These are phyloP conservation scores for Spodoptera frugiperda DNA, from an alignment of 1,140 invertebrate genomes.

Conservation along the genomic window DNA sequence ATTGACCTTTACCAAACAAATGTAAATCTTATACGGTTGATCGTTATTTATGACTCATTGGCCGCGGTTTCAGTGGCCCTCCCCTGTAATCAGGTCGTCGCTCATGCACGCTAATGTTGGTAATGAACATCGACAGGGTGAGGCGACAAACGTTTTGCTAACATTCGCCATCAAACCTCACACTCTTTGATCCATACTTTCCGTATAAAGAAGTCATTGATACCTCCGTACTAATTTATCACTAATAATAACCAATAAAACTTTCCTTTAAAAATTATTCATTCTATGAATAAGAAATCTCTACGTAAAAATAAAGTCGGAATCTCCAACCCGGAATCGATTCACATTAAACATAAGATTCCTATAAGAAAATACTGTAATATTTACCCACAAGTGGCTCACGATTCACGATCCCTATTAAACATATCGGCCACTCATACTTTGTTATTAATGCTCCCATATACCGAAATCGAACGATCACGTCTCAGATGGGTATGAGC, in stretches of 20 bases:
- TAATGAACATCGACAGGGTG: conserved; percentile 6
- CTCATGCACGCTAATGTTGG: conserved; percentile 13
- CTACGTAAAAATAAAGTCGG: no score
- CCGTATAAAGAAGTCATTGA: no score
- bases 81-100: background rate
- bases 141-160: background rate
- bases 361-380: no score
- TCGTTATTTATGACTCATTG: background rate
- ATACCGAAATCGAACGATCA: background rate
- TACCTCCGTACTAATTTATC: no score
- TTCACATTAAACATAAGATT: no score
- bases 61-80: background rate
- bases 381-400: no score
- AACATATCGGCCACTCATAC: background rate
- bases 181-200: background rate
- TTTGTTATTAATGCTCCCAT: background rate
- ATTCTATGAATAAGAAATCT: background rate
- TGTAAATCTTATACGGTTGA: background rate
- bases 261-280: no score
- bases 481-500: background rate
- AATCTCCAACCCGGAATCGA: no score
- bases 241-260: no score
- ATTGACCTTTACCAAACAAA: no score
- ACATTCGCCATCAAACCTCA: background rate
- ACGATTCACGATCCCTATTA: no score